Conservation (phyloP, 2,888 invertebrate genomes). For the Xanthia icteritia region DNA sequence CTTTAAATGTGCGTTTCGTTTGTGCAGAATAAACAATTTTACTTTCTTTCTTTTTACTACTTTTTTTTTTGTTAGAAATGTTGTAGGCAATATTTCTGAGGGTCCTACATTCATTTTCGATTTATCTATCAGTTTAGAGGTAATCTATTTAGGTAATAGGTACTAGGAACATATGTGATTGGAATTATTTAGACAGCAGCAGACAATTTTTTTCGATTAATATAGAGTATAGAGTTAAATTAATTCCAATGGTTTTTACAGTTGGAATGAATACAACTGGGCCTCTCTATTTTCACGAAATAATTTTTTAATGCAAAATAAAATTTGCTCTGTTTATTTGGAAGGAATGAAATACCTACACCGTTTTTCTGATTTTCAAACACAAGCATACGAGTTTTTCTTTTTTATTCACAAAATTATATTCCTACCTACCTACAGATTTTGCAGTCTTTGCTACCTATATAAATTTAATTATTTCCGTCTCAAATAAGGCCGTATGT, state of each 20-base stretch:
- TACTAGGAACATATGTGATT: not conserved
- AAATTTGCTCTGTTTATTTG: not conserved
- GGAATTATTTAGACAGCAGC: not conserved
- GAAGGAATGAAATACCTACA: not conserved
- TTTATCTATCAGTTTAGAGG: not conserved
- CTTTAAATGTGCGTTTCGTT: too few species aligned
- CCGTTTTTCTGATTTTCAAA: not conserved
- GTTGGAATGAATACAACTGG: not conserved
- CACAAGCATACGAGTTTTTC: not conserved
- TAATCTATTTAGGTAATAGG: not conserved
- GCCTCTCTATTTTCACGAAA: not conserved
- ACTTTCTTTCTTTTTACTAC: too few species aligned
- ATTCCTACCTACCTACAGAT: not conserved
- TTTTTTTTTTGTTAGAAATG: not conserved
- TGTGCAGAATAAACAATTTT: too few species aligned
- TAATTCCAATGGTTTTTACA: not conserved
- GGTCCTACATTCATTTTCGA: not conserved
- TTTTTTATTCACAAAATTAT: too few species aligned
- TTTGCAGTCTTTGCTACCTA: not conserved
- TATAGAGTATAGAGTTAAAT: too few species aligned
- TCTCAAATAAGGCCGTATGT: constrained; percentile 22
- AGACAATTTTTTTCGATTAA: not conserved
- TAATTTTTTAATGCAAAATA: not conserved
- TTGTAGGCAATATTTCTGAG: not conserved
- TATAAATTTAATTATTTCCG: constrained; percentile 10